These are phyloP conservation scores for Cyphomyrus plagiostoma DNA, from an alignment of 2,113 vertebrate genomes.

Conservation along the genomic window DNA sequence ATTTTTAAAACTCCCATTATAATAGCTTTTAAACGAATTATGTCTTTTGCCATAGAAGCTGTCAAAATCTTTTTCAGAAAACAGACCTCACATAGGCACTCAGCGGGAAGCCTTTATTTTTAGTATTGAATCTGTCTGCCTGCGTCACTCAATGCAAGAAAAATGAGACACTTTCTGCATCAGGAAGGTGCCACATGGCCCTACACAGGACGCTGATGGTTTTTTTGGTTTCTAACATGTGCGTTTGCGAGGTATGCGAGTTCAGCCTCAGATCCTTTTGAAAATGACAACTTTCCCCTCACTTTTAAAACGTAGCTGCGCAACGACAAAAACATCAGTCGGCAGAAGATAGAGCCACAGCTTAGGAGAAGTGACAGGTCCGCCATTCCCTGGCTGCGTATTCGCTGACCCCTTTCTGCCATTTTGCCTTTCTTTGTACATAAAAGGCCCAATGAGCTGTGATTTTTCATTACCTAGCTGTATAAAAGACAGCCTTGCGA, in stretches of 20 bases:
- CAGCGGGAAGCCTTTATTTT: conserved; percentile 3
- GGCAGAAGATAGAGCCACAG: not conserved
- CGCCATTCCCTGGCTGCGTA: not conserved
- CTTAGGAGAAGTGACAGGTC: not conserved
- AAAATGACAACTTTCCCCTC: conserved; percentile 1
- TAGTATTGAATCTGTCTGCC: not conserved
- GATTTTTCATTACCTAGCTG: not conserved
- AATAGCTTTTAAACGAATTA: not conserved
- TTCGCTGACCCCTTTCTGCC: not conserved
- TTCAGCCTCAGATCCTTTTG: conserved; percentile 13
- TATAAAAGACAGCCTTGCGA: not conserved
- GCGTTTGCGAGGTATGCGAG: not conserved
- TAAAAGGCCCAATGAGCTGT: not conserved
- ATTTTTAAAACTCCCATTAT: not conserved
- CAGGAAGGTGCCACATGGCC: not conserved
- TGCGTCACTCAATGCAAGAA: not conserved
- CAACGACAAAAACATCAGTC: not conserved
- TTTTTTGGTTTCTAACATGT: not conserved
- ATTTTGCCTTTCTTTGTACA: not conserved
- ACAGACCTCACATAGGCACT: not conserved
- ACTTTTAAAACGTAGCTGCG: not conserved
- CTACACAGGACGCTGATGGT: not conserved
- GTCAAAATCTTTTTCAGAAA: not conserved
- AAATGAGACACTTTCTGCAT: not conserved
- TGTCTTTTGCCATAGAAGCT: not conserved